Evolutionary conservation across 1,140 invertebrate genomes (phyloP).

Genomic region (Aphelenchoides fujianensis): DNA sequence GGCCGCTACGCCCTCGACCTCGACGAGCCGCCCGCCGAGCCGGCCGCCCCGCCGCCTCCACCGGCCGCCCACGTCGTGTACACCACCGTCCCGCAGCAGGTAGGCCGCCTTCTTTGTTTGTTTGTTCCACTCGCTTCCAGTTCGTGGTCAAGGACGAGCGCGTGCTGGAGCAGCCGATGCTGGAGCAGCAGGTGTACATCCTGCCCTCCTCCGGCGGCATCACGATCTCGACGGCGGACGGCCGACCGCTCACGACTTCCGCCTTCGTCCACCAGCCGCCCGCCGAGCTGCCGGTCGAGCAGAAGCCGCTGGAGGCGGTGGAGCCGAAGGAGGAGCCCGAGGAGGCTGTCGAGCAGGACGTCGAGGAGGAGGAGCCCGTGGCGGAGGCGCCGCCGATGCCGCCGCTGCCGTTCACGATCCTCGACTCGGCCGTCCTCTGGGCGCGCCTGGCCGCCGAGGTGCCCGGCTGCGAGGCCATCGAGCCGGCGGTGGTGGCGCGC

Average conservation of each 20-base stretch:
- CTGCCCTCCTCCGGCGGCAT: no score
- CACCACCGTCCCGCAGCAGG: no score
- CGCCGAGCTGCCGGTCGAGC: no score
- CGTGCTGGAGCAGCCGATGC: neutral
- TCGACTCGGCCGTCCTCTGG: slow-evolving; percentile 32
- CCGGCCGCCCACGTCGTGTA: neutral
- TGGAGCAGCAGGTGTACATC: neutral
- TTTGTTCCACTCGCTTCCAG: no score
- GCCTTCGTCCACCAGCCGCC: no score
- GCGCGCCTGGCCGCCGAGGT: slow-evolving; percentile 29
- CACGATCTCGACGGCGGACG: neutral
- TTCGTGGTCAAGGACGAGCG: no score
- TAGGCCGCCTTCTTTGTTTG: no score
- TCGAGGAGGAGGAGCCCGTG: no score
- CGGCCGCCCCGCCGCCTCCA: neutral
- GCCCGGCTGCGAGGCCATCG: slow-evolving; percentile 39
- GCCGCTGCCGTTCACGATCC: slow-evolving; percentile 36
- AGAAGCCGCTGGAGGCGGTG: no score
- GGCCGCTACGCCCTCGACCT: neutral
- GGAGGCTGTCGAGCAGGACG: no score
- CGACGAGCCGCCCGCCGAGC: neutral
- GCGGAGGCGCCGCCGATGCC: no score
- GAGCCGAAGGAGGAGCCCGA: neutral
- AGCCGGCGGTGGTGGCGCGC: slow-evolving; percentile 41
- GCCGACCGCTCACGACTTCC: neutral